Evolutionary conservation across 2,888 invertebrate genomes (phyloP).

Genomic region (Tachina grossa): DNA sequence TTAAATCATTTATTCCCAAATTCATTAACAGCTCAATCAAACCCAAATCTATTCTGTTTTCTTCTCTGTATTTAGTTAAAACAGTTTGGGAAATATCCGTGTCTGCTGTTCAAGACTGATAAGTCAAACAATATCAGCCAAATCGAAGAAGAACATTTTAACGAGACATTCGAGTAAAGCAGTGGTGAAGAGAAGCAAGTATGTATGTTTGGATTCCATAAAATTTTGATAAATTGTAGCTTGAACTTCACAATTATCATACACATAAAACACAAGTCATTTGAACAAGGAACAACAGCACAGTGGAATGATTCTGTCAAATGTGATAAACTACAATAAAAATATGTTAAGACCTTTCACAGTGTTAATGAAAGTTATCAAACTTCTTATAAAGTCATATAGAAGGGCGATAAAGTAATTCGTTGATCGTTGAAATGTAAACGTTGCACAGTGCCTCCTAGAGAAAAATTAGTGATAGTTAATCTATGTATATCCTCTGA

Average conservation of each 20-base stretch:
- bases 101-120: slow-evolving; percentile 25
- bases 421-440: too few relatives aligned
- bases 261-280: slow-evolving; percentile 71
- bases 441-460: too few relatives aligned
- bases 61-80: slow-evolving; percentile 34
- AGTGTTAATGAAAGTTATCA: not conserved
- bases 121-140: slow-evolving; percentile 29
- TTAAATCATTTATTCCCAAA: slow-evolving; percentile 25
- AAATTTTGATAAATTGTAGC: slow-evolving; percentile 80
- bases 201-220: slow-evolving; percentile 75
- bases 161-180: slow-evolving; percentile 55
- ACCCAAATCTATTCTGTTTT: slow-evolving; percentile 31
- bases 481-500: too few relatives aligned
- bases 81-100: slow-evolving; percentile 3
- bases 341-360: not conserved
- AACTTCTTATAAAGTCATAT: not conserved
- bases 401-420: too few relatives aligned
- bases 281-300: slow-evolving; percentile 17
- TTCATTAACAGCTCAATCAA: slow-evolving; percentile 46
- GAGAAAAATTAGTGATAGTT: too few relatives aligned
- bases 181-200: slow-evolving; percentile 31
- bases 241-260: slow-evolving; percentile 74
- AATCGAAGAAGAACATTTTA: slow-evolving; percentile 16
- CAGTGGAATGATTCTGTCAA: slow-evolving; percentile 17
- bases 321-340: not conserved